Evolutionary conservation across 2,797 vertebrate species (phyloP).

Genomic region (Galago senegalensis): DNA sequence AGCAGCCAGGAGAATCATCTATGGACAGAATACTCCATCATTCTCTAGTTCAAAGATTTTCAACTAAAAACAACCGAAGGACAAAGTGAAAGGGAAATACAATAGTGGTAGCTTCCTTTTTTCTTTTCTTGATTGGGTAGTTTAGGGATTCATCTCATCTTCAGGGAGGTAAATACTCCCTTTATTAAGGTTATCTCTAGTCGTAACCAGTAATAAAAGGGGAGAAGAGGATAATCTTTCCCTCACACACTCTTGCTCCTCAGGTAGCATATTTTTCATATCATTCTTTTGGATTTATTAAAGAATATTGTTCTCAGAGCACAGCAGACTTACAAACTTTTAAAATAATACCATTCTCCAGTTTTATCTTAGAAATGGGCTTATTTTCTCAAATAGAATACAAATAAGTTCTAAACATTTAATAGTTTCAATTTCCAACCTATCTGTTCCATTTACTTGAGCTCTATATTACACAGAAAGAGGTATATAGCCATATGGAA

Average conservation of each 20-base stretch:
- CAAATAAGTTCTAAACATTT: neutral
- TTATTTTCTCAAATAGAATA: constrained; percentile 49
- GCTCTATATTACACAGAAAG: constrained; percentile 47
- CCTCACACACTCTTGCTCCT: constrained; percentile 1
- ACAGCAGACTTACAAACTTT: constrained; percentile 34
- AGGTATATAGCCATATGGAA: neutral
- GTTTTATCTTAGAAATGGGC: constrained; percentile 56
- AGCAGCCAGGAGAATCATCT: neutral
- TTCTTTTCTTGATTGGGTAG: neutral
- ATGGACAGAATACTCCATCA: neutral
- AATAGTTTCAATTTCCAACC: constrained; percentile 33
- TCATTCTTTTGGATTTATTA: constrained; percentile 61
- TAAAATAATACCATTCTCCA: constrained; percentile 2
- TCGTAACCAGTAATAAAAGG: constrained; percentile 57
- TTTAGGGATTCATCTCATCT: constrained; percentile 56
- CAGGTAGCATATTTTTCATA: constrained; percentile 43
- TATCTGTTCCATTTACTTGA: constrained; percentile 38
- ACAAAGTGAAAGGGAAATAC: neutral
- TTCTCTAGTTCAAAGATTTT: neutral
- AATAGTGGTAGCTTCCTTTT: neutral
- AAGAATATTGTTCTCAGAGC: constrained; percentile 24
- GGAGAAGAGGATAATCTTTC: constrained; percentile 13
- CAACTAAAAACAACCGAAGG: constrained; percentile 57
- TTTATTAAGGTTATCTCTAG: constrained; percentile 68
- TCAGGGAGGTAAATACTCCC: constrained; percentile 57